phyloP scores from a whole-genome alignment of 2,888 invertebrate species.

The Pycnomerus fuliginosus region DNA sequence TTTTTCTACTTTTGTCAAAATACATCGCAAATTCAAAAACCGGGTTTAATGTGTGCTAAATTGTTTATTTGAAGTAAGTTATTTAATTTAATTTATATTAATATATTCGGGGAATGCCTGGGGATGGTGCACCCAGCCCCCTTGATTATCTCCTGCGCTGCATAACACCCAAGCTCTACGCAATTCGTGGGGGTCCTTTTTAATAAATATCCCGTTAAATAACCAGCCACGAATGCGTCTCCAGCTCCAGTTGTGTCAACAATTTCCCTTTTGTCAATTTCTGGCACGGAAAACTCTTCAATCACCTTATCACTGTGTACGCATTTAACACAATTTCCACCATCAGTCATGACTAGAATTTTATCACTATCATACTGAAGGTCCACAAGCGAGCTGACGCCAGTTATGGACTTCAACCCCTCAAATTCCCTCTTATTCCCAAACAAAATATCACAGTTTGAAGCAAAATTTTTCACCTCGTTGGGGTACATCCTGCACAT shows the following conservation, averaged over 20 bases:
- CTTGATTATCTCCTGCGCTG: conserved; percentile 54
- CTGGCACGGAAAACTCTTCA: conserved; percentile 45
- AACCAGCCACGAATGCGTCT: conserved; percentile 62
- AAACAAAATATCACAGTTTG: conserved; percentile 56
- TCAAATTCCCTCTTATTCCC: conserved; percentile 60
- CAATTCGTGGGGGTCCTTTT: conserved; percentile 51
- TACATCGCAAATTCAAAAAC: too few species aligned
- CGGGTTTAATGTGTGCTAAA: too few species aligned
- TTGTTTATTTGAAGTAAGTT: too few species aligned
- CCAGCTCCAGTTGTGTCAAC: conserved; percentile 63
- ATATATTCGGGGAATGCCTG: conserved; percentile 7
- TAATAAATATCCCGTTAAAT: conserved; percentile 55
- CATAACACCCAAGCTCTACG: conserved; percentile 51
- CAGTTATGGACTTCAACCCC: conserved; percentile 48
- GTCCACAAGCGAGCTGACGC: conserved; percentile 14
- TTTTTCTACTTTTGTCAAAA: too few species aligned
- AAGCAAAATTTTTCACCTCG: conserved; percentile 51
- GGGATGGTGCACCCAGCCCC: conserved; percentile 56
- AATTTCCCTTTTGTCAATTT: conserved; percentile 48
- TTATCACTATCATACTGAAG: conserved; percentile 43
- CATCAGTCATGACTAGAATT: conserved; percentile 65
- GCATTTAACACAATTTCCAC: conserved; percentile 58
- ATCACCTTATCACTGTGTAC: conserved; percentile 32
- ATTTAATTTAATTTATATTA: too few species aligned
- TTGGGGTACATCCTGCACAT: conserved; percentile 52